Percentiles rank a stretch among this genome's conserved stretches.
These are phyloP conservation scores for Prolemur simus DNA, from an alignment of 2,113 vertebrate genomes.

Conservation along the genomic window DNA sequence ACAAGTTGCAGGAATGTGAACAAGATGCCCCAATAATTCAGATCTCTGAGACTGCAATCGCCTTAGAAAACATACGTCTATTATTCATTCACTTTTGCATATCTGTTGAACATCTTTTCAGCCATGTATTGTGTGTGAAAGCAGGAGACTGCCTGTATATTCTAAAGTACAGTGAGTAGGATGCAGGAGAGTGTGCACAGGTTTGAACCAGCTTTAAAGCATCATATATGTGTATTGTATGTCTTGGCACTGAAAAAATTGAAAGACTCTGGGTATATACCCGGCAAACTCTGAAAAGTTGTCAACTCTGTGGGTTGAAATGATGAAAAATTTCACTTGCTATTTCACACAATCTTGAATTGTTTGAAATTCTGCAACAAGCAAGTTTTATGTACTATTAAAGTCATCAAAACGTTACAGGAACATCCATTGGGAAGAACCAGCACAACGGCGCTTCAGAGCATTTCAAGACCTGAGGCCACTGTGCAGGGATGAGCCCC, in stretches of 20 bases:
- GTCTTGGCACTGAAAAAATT: neutral
- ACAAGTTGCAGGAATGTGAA: neutral
- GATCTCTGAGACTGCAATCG: neutral
- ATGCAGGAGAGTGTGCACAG: neutral
- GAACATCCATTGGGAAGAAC: neutral
- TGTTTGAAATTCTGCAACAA: neutral
- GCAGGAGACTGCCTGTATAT: neutral
- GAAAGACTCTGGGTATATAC: neutral
- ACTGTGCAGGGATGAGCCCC: too few relatives aligned
- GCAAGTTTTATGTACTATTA: neutral
- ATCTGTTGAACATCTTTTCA: conserved; percentile 49
- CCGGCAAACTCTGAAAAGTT: neutral
- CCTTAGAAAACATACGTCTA: conserved; percentile 8
- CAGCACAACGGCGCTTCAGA: neutral
- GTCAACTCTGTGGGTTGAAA: neutral
- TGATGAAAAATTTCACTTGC: neutral
- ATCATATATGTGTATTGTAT: neutral
- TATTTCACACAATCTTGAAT: neutral
- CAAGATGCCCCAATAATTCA: neutral
- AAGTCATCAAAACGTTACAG: neutral
- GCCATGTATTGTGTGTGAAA: neutral
- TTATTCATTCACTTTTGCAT: conserved; percentile 33
- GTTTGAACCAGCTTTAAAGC: neutral
- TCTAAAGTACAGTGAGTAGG: neutral
- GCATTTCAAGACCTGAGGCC: neutral